Evolutionary conservation across 2,113 vertebrate genomes (phyloP).

Genomic region (Ibidorhyncha struthersii): DNA sequence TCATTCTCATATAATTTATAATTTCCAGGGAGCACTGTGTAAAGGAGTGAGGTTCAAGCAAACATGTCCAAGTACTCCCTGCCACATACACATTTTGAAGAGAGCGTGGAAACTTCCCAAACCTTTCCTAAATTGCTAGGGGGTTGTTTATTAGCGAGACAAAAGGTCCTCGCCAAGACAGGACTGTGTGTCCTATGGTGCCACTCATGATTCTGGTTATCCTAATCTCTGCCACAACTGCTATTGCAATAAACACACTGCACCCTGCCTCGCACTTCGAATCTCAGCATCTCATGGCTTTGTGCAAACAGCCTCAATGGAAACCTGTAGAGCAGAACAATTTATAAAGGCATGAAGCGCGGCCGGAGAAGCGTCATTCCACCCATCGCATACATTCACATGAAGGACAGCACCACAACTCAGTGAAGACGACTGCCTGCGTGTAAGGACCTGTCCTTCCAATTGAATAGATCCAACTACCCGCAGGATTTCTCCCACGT

Average conservation of each 20-base stretch:
- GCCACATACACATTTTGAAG: neutral
- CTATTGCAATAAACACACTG: neutral
- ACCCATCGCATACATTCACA: neutral
- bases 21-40: neutral
- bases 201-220: neutral
- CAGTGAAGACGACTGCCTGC: neutral
- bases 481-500: neutral
- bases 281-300: neutral
- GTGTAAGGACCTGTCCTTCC: neutral
- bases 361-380: neutral
- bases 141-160: neutral
- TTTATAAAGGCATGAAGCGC: neutral
- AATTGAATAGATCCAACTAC: neutral
- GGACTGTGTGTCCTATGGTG: accelerated
- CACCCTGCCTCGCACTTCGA: neutral
- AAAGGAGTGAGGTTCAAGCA: neutral
- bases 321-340: neutral
- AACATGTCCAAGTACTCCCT: neutral
- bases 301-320: neutral
- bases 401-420: neutral
- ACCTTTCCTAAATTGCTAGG: neutral
- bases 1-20: neutral
- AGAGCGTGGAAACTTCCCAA: neutral
- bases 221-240: neutral
- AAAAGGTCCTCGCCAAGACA: neutral